Evolutionary conservation across 2,113 vertebrate genomes (phyloP), one percentile per base, ranked within the genome.

Genomic region (Psilopogon haemacephalus): DNA sequence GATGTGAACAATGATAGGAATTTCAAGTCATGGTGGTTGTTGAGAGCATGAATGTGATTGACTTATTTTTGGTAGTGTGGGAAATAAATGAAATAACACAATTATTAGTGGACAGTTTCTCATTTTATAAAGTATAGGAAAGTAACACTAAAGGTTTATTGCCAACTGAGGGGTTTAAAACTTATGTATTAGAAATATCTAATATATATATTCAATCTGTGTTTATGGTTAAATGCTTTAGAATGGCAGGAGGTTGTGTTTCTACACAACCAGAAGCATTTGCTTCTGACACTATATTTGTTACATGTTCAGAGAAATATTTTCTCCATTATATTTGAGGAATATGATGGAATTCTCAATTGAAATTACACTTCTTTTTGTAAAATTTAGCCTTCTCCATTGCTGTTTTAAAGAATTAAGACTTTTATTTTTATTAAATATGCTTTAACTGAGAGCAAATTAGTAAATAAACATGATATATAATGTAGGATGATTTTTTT

Each of bases 101-200:
- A 44, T 23, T 35, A 5, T 46, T 42, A 56, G 14, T 23, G 12
- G 9, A 8, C 6, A 28, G 23, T 33, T 85, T 75, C 12, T 40
- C 37, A 64, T 13, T 63, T 71, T 64, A 6, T 78, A 32, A 71
- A 59, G 32, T 72, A 38, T 12, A 52, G 50, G 23, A 59, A 73
- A 24, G 10, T 27, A 62, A 79, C 3, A 11, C 32, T 65, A 42
- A 54, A 58, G 14, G 2, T 54, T 9, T 86, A 8, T 26, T 55
- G 19, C 55, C 62, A 63, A 16, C 37, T 75, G 10, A 19, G 62
- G 17, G 3, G 1, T 19, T 62, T 80, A 32, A 75, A 76, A 37
- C 7, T 46, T 0, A 0, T 27, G 5, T 27, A 30, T 11, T 19
- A 30, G 28, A 60, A 73, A n/a, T 73, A 50, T 4, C 5, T 70